phyloP scores from a whole-genome alignment of 2,797 vertebrate species.

The Onychomys torridus region DNA sequence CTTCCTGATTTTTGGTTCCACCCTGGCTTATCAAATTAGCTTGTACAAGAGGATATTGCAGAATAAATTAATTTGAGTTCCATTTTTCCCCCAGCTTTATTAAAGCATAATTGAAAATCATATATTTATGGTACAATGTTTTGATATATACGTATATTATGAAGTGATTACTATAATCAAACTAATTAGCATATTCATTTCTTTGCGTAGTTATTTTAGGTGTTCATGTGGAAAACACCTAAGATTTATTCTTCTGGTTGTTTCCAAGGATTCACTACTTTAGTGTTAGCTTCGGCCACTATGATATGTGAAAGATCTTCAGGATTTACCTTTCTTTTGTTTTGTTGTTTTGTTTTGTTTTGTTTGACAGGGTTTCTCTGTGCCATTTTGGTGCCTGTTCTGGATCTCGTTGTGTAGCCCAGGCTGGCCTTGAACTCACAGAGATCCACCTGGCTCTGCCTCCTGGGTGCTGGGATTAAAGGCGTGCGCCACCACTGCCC shows the following conservation, averaged over 20 bases:
- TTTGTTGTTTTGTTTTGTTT: background rate
- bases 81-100: background rate
- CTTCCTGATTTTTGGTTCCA: background rate
- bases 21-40: conserved; percentile 77
- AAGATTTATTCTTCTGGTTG: background rate
- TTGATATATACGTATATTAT: background rate
- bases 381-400: too few relatives aligned
- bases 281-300: background rate
- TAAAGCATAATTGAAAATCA: background rate
- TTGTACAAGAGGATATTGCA: conserved; percentile 46
- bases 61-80: background rate
- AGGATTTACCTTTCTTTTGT: background rate
- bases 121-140: background rate
- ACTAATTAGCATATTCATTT: background rate
- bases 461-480: too few relatives aligned
- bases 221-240: background rate
- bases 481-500: too few relatives aligned
- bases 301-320: background rate
- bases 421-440: too few relatives aligned
- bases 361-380: too few relatives aligned
- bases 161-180: background rate
- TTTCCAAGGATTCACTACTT: background rate
- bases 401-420: too few relatives aligned
- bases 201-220: background rate
- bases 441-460: too few relatives aligned